Evolutionary conservation across 64 coral and sea anemone species (phyloP).

Genomic region (Stylophora pistillata): DNA sequence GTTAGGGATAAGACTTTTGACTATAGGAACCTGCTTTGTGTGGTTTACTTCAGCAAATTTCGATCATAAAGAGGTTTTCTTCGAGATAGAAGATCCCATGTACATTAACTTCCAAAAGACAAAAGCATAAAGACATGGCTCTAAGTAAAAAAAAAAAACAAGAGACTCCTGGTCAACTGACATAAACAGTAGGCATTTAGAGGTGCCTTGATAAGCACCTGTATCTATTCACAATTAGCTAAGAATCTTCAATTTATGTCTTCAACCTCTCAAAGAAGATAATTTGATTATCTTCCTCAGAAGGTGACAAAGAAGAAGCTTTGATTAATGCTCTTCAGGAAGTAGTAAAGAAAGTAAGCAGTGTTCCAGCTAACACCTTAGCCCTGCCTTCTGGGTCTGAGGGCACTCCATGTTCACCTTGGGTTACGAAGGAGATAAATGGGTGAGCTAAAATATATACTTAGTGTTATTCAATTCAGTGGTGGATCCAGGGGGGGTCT

Average conservation of each 20-base stretch:
- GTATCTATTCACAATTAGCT: no score
- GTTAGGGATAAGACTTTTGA: no score
- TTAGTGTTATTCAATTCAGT: not conserved
- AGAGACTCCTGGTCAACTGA: no score
- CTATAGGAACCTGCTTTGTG: no score
- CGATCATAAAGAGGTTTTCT: no score
- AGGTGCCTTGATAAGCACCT: no score
- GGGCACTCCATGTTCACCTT: slow-evolving; percentile 30
- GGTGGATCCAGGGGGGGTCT: not conserved
- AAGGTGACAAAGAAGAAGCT: not conserved
- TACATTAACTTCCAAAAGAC: no score
- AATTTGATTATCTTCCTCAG: slow-evolving; percentile 5
- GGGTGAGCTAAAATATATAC: not conserved
- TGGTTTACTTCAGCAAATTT: no score
- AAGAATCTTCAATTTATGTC: not conserved
- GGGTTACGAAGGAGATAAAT: slow-evolving; percentile 14
- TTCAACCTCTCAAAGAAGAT: not conserved
- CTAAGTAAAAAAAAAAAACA: no score
- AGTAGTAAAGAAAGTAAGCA: slow-evolving; percentile 39
- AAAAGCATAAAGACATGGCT: no score
- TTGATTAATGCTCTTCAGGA: slow-evolving; percentile 39
- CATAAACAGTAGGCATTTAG: no score
- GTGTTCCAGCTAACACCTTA: not conserved
- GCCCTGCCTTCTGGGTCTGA: slow-evolving; percentile 6
- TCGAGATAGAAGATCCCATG: no score